A percentile compares a stretch with the other conserved stretches of the same genome.
These are phyloP conservation scores for Phrynocephalus guinanensis DNA, from an alignment of 2,797 vertebrate species.

Conservation along the genomic window DNA sequence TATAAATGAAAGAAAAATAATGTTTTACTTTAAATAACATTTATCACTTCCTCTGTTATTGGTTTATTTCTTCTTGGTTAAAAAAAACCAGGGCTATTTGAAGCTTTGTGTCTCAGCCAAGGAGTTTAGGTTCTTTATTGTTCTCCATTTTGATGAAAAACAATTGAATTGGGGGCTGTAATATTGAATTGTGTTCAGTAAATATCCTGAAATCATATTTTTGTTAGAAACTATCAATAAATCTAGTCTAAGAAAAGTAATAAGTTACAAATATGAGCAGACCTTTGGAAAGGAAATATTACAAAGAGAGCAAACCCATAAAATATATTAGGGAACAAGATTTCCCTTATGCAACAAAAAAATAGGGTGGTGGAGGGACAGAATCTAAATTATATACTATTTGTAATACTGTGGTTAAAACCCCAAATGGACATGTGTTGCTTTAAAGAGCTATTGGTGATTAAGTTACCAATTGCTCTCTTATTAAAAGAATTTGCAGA, in stretches of 20 bases:
- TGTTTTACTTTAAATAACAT: slow-evolving; percentile 95
- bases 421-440: slow-evolving; percentile 25
- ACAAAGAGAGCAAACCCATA: slow-evolving; percentile 74
- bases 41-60: slow-evolving; percentile 95
- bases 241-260: slow-evolving; percentile 94
- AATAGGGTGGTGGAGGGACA: slow-evolving; percentile 25
- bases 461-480: slow-evolving; percentile 34
- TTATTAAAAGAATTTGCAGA: slow-evolving; percentile 45
- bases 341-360: slow-evolving; percentile 68
- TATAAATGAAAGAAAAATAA: slow-evolving; percentile 81
- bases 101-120: slow-evolving; percentile 89
- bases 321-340: slow-evolving; percentile 78
- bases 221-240: slow-evolving; percentile 99
- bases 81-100: slow-evolving; percentile 83
- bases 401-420: slow-evolving; percentile 65
- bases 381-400: slow-evolving; percentile 42
- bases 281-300: slow-evolving; percentile 87
- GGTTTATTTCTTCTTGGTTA: slow-evolving; percentile 87
- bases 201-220: slow-evolving; percentile 98
- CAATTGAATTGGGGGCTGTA: slow-evolving; percentile 93
- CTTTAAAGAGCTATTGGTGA: slow-evolving; percentile 37
- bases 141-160: slow-evolving; percentile 95
- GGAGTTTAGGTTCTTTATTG: slow-evolving; percentile 95
- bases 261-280: slow-evolving; percentile 91
- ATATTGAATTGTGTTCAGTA: slow-evolving; percentile 97